phyloP scores from a whole-genome alignment of 2,888 invertebrate species.

The Zhengitettix transpicula region DNA sequence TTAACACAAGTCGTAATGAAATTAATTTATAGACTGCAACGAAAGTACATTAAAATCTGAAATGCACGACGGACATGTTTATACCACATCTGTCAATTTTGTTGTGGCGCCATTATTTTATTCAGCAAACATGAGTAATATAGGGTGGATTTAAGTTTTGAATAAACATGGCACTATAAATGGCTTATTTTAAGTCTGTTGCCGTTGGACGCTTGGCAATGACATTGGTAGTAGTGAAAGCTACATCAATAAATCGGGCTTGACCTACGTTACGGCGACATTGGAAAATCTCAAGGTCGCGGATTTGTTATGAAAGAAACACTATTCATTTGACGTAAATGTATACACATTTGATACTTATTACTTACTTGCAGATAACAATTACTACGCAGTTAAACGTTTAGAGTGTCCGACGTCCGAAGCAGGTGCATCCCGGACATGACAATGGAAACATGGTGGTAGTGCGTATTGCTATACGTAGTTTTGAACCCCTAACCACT shows the following conservation, averaged over 20 bases:
- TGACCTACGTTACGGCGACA: slow-evolving; percentile 13
- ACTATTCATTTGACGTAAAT: not conserved
- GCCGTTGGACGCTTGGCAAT: slow-evolving; percentile 1
- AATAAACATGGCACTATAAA: too few relatives aligned
- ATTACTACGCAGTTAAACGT: not conserved
- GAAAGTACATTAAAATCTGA: too few relatives aligned
- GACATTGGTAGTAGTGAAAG: slow-evolving; percentile 2
- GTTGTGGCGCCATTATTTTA: too few relatives aligned
- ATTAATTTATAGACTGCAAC: too few relatives aligned
- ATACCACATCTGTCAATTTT: too few relatives aligned
- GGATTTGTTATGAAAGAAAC: slow-evolving; percentile 5
- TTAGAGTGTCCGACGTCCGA: not conserved
- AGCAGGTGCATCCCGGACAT: slow-evolving; percentile 2
- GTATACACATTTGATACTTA: not conserved
- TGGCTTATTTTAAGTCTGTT: not conserved
- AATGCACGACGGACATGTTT: too few relatives aligned
- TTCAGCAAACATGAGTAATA: too few relatives aligned
- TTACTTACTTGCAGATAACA: slow-evolving; percentile 3
- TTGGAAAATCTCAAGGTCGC: slow-evolving; percentile 11
- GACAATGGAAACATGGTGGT: slow-evolving; percentile 7
- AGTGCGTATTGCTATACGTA: slow-evolving; percentile 3
- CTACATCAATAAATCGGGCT: slow-evolving; percentile 3
- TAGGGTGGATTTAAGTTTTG: too few relatives aligned
- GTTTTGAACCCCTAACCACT: slow-evolving; percentile 3
- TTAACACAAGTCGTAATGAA: too few relatives aligned